Evolutionary conservation across 2,797 vertebrate species (phyloP).

Genomic region (Amblyopsis hoosieri): DNA sequence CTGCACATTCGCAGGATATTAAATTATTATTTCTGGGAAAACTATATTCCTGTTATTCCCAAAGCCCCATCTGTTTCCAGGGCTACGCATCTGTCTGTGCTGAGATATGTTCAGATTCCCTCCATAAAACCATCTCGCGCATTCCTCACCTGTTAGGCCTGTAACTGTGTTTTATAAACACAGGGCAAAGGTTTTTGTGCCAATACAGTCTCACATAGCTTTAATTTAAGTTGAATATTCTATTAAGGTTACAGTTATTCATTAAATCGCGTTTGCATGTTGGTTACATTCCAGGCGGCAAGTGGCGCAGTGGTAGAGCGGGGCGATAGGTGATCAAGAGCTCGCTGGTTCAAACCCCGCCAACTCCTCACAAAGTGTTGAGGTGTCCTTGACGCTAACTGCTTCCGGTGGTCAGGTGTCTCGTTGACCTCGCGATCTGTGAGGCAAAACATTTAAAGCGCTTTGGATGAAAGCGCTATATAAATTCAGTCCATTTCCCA

Average conservation of each 20-base stretch:
- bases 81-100: conserved; percentile 18
- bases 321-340: too few relatives aligned
- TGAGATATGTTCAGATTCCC: conserved; percentile 31
- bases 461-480: too few relatives aligned
- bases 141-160: conserved; percentile 40
- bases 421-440: too few relatives aligned
- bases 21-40: conserved; percentile 44
- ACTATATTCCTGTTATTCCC: conserved; percentile 53
- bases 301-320: not conserved
- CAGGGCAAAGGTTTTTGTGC: not conserved
- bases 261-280: not conserved
- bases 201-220: conserved; percentile 13
- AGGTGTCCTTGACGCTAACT: too few relatives aligned
- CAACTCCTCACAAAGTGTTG: too few relatives aligned
- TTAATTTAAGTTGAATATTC: not conserved
- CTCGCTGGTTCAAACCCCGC: too few relatives aligned
- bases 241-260: not conserved
- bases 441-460: too few relatives aligned
- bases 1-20: conserved; percentile 48
- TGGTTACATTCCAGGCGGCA: conserved; percentile 13
- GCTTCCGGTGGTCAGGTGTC: too few relatives aligned
- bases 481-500: too few relatives aligned
- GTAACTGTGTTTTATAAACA: conserved; percentile 5
- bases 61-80: conserved; percentile 58
- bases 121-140: conserved; percentile 12